Evolutionary conservation across 2,797 vertebrate genomes (phyloP).

Genomic region (Jordanella pulchra): DNA sequence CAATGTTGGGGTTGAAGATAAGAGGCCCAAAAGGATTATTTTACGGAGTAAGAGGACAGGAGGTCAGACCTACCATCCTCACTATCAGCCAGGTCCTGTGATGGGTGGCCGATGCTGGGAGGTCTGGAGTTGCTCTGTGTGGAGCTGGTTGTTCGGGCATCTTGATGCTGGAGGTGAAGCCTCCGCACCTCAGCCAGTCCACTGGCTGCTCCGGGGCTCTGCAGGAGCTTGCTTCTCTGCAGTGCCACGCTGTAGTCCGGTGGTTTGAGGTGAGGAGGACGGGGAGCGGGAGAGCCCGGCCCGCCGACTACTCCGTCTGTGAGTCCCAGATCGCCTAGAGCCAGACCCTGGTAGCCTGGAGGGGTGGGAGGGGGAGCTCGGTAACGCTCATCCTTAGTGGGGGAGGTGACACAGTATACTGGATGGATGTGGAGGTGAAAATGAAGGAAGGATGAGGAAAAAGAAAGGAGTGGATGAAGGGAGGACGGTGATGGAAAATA

Average conservation of each 20-base stretch:
- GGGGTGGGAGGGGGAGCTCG: conserved; percentile 95
- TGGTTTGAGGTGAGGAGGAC: conserved; percentile 89
- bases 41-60: too few relatives aligned
- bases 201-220: conserved; percentile 80
- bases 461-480: conserved; percentile 47
- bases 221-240: conserved; percentile 94
- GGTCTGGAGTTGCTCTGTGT: conserved; percentile 50
- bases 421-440: conserved; percentile 79
- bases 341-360: conserved; percentile 95
- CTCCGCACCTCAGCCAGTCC: conserved; percentile 81
- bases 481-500: conserved; percentile 58
- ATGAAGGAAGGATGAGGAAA: conserved; percentile 38
- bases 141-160: conserved; percentile 26
- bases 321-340: conserved; percentile 87
- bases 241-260: conserved; percentile 97
- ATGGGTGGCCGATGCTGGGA: conserved; percentile 74
- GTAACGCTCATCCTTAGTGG: conserved; percentile 95
- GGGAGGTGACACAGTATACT: conserved; percentile 99
- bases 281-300: conserved; percentile 76
- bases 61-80: conserved; percentile 88
- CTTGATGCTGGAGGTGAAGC: conserved; percentile 68
- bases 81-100: conserved; percentile 80
- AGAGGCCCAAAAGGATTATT: too few relatives aligned
- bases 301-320: conserved; percentile 72
- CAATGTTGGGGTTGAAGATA: background rate